Conservation (phyloP, 2,888 invertebrate genomes). For the Mythimna albipuncta region DNA sequence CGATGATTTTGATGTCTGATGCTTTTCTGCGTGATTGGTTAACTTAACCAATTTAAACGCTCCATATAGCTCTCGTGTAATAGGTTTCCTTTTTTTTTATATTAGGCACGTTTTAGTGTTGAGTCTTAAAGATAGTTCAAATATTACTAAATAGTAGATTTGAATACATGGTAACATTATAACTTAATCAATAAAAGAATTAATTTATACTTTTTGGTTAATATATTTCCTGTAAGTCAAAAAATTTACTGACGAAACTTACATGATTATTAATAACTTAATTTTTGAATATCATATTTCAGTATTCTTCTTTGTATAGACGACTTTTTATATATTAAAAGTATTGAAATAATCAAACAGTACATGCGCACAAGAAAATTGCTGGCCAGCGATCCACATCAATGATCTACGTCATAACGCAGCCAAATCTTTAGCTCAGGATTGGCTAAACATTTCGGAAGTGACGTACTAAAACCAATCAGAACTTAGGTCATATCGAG, state of each 20-base stretch:
- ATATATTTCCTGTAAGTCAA: not conserved
- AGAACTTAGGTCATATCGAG: conserved; percentile 89
- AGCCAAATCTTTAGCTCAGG: conserved; percentile 84
- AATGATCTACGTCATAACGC: conserved; percentile 90
- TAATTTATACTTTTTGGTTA: conserved; percentile 7
- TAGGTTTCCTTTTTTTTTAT: too few relatives aligned
- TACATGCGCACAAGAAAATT: conserved; percentile 84
- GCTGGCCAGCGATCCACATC: conserved; percentile 90
- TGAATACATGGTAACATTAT: conserved; percentile 41
- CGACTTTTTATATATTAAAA: conserved; percentile 37
- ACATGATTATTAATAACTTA: not conserved
- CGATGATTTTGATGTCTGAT: too few relatives aligned
- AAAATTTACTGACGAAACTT: accelerated
- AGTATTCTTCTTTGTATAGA: not conserved
- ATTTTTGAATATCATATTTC: not conserved
- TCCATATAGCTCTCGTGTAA: too few relatives aligned
- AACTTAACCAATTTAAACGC: too few relatives aligned
- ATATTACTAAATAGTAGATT: conserved; percentile 34
- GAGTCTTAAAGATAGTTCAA: not conserved
- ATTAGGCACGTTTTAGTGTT: too few relatives aligned
- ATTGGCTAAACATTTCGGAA: conserved; percentile 90
- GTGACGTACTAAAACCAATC: conserved; percentile 90
- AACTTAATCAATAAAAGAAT: conserved; percentile 42
- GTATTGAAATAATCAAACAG: conserved; percentile 72
- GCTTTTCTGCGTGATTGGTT: too few relatives aligned